These are phyloP conservation scores for Scrobipalpa costella DNA, from an alignment of 2,888 invertebrate genomes.

Conservation along the genomic window DNA sequence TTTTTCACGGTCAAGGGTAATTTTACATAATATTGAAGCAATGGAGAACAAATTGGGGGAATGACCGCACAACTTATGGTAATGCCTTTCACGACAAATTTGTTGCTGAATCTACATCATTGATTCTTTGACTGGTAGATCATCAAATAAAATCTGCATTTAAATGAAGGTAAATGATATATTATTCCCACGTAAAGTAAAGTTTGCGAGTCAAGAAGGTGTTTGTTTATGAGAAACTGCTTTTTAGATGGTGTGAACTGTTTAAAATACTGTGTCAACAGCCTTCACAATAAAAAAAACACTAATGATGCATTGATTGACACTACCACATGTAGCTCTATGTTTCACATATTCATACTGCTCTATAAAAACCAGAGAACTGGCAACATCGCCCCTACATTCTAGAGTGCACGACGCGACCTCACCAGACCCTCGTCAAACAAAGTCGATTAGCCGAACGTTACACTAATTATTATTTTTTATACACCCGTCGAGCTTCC, in stretches of 20 bases:
- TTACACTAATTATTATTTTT: slow-evolving; percentile 67
- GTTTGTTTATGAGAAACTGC: too few species aligned
- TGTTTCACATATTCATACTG: neutral
- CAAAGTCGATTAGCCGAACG: slow-evolving; percentile 71
- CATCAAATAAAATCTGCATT: too few species aligned
- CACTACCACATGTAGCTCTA: neutral
- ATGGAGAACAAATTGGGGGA: neutral
- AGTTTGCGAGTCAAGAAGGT: too few species aligned
- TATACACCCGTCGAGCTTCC: slow-evolving; percentile 49
- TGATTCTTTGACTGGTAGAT: too few species aligned
- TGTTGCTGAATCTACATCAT: neutral
- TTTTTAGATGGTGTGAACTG: too few species aligned
- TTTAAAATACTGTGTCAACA: too few species aligned
- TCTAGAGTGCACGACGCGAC: slow-evolving; percentile 54
- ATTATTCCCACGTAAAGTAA: too few species aligned
- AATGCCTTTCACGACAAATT: neutral
- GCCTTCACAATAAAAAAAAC: neutral
- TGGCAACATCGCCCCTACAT: slow-evolving; percentile 6
- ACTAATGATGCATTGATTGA: too few species aligned
- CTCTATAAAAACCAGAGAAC: neutral
- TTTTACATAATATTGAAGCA: neutral
- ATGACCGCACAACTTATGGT: neutral
- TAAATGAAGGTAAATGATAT: too few species aligned
- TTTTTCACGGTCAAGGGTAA: neutral
- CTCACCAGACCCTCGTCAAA: slow-evolving; percentile 76